Base-by-base conservation (phyloP, 1,140 invertebrate species). In the Adoxophyes honmai region DNA sequence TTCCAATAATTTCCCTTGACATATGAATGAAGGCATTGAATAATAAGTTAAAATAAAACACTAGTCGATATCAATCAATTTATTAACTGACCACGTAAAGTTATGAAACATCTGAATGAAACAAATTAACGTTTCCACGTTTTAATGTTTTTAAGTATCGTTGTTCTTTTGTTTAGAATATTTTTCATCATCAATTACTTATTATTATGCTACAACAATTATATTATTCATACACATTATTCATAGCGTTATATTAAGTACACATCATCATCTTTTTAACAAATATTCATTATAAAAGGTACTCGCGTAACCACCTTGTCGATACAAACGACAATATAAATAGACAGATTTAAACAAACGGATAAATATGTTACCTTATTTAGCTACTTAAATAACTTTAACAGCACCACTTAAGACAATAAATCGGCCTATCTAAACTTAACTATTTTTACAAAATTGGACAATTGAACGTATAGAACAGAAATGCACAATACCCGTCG, bases 401-500 rank as follows among this genome's bases (percentile, higher is more conserved):
- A 67, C 59, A 79, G 70, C 78, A 79, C 72, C 73, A 33, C 62
- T 59, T 62, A 60, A 73, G 18, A 64, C 56, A 54, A 63, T 66
- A 62, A 71, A 38, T 64, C 55, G 56, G 48, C 56, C 38, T 64
- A 66, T 52, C 35, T 51, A 57, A 61, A 55, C 59, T 64, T 60
- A 70, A 36, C 68, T 84, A 81, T 79, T 81, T 81, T 68, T 82
- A 86, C 80, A 86, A 85, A 84, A 85, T 80, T 81, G 78, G 81
- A 88, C 85, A 78, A 64, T 66, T 68, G 71, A 71, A 81, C 66
- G 62, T 57, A 64, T 42, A 67, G 64, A 68, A 73, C 33, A 72
- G 70, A 86, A 86, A 85, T 84, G 76, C 81, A 81, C 78, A 75
- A 69, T 80, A 84, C 85, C 85, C 85, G 81, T 88, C 85, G 81